Evolutionary conservation across 2,888 invertebrate genomes (phyloP).

Genomic region (Nezara viridula): DNA sequence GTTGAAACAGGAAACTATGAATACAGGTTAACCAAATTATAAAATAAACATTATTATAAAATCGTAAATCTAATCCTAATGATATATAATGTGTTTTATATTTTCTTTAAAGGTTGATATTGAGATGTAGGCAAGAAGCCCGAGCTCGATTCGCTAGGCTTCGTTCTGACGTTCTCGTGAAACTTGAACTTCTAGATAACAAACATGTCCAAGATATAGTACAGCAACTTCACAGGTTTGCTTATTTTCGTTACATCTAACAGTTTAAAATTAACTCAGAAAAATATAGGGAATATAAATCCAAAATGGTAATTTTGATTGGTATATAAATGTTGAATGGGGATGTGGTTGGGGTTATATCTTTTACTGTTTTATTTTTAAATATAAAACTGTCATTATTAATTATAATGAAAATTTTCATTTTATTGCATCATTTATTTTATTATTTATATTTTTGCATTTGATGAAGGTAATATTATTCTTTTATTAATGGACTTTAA

Average conservation of each 20-base stretch:
- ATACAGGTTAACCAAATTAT: constrained; percentile 79
- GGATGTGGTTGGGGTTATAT: too few species aligned
- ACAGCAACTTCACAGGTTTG: constrained; percentile 83
- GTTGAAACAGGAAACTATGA: constrained; percentile 99
- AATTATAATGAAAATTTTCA: too few species aligned
- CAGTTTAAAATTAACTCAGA: too few species aligned
- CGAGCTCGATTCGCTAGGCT: constrained; percentile 86
- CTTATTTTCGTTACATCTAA: constrained; percentile 67
- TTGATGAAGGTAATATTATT: too few species aligned
- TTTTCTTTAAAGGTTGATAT: constrained; percentile 77
- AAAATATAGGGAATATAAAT: too few species aligned
- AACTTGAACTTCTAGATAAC: constrained; percentile 96
- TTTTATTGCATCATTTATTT: too few species aligned
- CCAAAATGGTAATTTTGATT: too few species aligned
- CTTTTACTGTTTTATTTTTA: too few species aligned
- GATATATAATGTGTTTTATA: neutral
- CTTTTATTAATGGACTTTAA: too few species aligned
- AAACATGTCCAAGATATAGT: constrained; percentile 98
- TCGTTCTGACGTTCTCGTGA: constrained; percentile 93
- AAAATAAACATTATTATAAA: neutral
- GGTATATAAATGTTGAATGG: too few species aligned
- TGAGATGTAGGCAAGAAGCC: constrained; percentile 96
- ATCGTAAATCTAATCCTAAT: neutral
- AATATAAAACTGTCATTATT: too few species aligned
- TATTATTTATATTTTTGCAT: too few species aligned